These are phyloP conservation scores for Strix aluco DNA, from an alignment of 2,113 vertebrate species.

Conservation along the genomic window DNA sequence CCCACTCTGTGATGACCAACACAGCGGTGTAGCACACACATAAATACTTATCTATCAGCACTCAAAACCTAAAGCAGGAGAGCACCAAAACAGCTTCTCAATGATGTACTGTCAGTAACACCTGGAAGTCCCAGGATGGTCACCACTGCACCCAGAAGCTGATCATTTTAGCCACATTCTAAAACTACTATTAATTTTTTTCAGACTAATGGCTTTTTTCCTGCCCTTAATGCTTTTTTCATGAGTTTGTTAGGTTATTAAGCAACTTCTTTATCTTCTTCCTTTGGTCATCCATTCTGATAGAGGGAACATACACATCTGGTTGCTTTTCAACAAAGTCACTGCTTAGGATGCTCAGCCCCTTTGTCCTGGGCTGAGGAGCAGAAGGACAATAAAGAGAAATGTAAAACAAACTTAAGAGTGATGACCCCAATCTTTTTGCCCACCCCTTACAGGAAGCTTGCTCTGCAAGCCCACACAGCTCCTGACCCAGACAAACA, in stretches of 20 bases:
- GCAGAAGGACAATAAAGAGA: not conserved
- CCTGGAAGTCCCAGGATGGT: not conserved
- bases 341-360: not conserved
- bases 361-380: not conserved
- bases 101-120: fast-evolving
- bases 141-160: slow-evolving; percentile 7
- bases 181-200: slow-evolving; percentile 35
- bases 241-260: not conserved
- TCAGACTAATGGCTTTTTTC: not conserved
- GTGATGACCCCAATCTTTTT: not conserved
- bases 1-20: slow-evolving; percentile 25
- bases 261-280: not conserved
- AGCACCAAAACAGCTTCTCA: slow-evolving; percentile 1
- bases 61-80: slow-evolving; percentile 2
- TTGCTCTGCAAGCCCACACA: not conserved
- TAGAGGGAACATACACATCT: fast-evolving
- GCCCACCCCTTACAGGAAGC: not conserved
- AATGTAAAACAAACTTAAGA: not conserved
- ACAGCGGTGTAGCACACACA: not conserved
- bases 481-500: not conserved
- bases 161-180: not conserved
- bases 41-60: slow-evolving; percentile 44
- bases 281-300: not conserved
- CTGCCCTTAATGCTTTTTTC: not conserved
- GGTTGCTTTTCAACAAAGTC: not conserved